phyloP scores from a whole-genome alignment of 2,888 invertebrate species.

The Pseudanteris insignis region DNA sequence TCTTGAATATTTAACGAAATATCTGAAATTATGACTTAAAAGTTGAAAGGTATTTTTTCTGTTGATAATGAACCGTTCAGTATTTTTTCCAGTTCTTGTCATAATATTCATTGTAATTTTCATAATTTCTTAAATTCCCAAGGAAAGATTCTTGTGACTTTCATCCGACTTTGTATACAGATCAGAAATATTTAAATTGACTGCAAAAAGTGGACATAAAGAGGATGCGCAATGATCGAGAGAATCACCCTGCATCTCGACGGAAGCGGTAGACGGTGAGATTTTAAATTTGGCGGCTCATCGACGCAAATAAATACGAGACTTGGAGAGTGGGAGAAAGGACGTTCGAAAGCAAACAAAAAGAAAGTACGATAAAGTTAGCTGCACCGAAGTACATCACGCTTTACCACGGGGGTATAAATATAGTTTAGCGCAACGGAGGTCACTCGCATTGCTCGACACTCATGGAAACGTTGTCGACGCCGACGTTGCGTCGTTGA shows the following conservation, averaged over 20 bases:
- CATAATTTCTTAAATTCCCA: too few species aligned
- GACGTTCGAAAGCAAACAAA: slow-evolving; percentile 42
- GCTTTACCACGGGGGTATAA: slow-evolving; percentile 54
- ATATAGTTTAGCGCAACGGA: slow-evolving; percentile 60
- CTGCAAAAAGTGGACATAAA: slow-evolving; percentile 11
- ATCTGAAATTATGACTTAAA: too few species aligned
- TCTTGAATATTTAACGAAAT: too few species aligned
- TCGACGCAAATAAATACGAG: slow-evolving; percentile 54
- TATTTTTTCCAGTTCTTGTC: too few species aligned
- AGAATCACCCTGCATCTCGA: slow-evolving; percentile 28
- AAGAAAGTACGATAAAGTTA: slow-evolving; percentile 55
- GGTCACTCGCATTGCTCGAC: slow-evolving; percentile 58
- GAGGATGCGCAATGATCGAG: slow-evolving; percentile 8
- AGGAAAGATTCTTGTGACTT: too few species aligned
- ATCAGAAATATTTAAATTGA: slow-evolving; percentile 1
- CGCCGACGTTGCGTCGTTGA: too few species aligned
- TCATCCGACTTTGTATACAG: slow-evolving; percentile 5
- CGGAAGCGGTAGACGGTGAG: slow-evolving; percentile 41
- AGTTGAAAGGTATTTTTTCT: too few species aligned
- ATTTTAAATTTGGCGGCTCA: slow-evolving; percentile 51
- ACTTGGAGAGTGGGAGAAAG: slow-evolving; percentile 38
- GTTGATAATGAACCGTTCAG: too few species aligned
- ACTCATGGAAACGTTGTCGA: slow-evolving; percentile 46
- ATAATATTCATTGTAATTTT: too few species aligned
- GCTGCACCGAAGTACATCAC: slow-evolving; percentile 54